Base-by-base conservation (phyloP, 2,797 vertebrate genomes). In the Ctenochaetus hawaiiensis region DNA sequence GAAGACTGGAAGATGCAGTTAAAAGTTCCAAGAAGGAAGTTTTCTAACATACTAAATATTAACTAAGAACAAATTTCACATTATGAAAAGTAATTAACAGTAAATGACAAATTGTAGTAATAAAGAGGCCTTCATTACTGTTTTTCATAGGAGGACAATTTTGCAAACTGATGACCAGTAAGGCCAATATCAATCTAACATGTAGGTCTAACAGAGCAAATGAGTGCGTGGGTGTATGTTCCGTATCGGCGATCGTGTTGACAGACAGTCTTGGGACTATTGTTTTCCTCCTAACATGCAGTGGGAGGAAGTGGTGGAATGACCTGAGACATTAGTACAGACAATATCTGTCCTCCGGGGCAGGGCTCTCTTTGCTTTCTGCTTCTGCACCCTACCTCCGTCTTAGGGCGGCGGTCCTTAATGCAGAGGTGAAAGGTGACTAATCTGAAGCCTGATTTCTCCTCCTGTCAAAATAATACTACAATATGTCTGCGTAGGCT, bases 261-360 rank as follows among this genome's bases (percentile, higher is more conserved):
- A 89, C 67, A 18, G 66, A 85, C 78, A 49, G 75, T 63, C 68
- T 62, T 8, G 54, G 83, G 81, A 77, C 83, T 77, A 74, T 84
- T 87, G 85, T 90, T 86, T 89, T 70, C 70, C 82, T 77, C 79
- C 68, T 62, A 81, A 62, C 75, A 66, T 72, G 81, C 71, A 72
- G 53, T 70, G 83, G 72, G 82, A 90, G 91, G 83, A 90, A 90
- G 86, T 34, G 26, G 67, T 63, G 78, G 81, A 89, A 84, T 81
- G 84, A 87, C 85, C 86, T 78, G 78, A 83, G 77, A 87, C 82
- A 83, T 84, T 85, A 83, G 66, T 48, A 60, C 56, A 82, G 85
- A 89, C 84, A 87, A 80, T 80, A 75, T 83, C 77, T 72, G 63
- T 75, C 72, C 80, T 67, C 74, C 44, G 61, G 83, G 69, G 68